Base-by-base conservation (phyloP, 1,140 invertebrate genomes). In the Aphelinus atriplicis region DNA sequence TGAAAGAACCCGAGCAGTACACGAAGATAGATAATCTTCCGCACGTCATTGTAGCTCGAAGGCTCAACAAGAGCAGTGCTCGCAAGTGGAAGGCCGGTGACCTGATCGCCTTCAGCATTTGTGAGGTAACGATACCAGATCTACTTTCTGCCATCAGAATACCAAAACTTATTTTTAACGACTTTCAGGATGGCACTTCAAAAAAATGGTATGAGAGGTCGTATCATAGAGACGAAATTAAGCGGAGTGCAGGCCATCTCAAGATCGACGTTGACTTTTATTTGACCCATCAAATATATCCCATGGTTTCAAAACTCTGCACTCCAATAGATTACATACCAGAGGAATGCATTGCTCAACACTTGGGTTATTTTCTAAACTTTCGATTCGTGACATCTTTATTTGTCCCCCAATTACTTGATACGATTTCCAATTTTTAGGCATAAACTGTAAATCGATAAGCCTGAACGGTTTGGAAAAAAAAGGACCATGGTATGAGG, bases 311-410 rank as follows among this genome's bases (percentile, higher is more conserved):
- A 26, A 90, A 98, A 75, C 92, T 99, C 78, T 97, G 96, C 83
- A 96, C 98, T 77, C 97, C 97, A 26, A 95, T 99, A 53, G 95
- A 98, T 78, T 96, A 96, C 2, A 95, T 96, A 70, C 97, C 99
- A 89, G 91, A 94, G 42, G 93, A 93, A 71, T 91, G 94, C 71
- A 92, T 99, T 63, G 97, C 97, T 3, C 92, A 96, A 82, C 94
- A 94, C 83, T 89, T 99, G 66, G 98, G 97, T 85, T 26, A 26
- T 26, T 26, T 26, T 26, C 26, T 26, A 26, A 26, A 26, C 26
- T 26, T 26, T 26, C 26, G 26, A 26, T 26, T 26, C 26, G 26
- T 26, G 26, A 26, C 26, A 26, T 26, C 26, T 26, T 26, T 26
- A 26, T 26, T 26, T 26, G 26, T 26, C 26, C 26, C 26, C 26